Evolutionary conservation across 1,140 invertebrate species (phyloP).

Genomic region (Aphelenchoides fujianensis): DNA sequence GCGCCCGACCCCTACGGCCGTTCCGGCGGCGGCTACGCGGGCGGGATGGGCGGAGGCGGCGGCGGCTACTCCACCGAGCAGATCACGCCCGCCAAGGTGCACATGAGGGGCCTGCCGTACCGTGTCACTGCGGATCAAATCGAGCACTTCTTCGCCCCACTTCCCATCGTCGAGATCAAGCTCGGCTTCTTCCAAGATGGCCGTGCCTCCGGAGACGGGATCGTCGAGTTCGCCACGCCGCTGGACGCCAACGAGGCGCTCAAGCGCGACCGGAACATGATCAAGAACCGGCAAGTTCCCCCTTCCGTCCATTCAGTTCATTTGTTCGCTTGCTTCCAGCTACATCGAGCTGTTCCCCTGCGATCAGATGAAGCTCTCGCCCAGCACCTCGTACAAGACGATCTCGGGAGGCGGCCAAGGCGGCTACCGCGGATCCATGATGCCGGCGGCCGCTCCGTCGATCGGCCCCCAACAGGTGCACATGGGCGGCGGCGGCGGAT

Average conservation of each 20-base stretch:
- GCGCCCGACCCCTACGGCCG: background rate
- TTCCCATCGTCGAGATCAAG: slow-evolving; percentile 27
- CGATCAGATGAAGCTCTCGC: slow-evolving; percentile 23
- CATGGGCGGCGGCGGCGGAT: too few species aligned
- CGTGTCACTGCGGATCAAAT: slow-evolving; percentile 70
- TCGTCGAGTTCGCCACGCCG: slow-evolving; percentile 22
- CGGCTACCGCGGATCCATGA: too few species aligned
- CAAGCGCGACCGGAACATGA: slow-evolving; percentile 13
- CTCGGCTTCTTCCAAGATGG: slow-evolving; percentile 28
- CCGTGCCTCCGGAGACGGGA: slow-evolving; percentile 28
- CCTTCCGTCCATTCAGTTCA: background rate
- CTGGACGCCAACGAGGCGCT: slow-evolving; percentile 26
- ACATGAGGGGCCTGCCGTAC: slow-evolving; percentile 86
- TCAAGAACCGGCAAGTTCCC: slow-evolving; percentile 20
- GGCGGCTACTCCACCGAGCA: background rate
- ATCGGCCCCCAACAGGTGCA: too few species aligned
- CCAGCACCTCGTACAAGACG: slow-evolving; percentile 20
- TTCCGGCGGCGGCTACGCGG: slow-evolving; percentile 9
- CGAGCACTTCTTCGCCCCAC: slow-evolving; percentile 27
- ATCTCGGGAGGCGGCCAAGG: too few species aligned
- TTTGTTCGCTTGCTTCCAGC: slow-evolving; percentile 11
- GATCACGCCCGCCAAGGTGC: slow-evolving; percentile 63
- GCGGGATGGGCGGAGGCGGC: too few species aligned
- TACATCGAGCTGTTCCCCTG: slow-evolving; percentile 24
- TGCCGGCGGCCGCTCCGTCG: too few species aligned